Percentiles rank a stretch among this genome's conserved stretches.
phyloP scores from a whole-genome alignment of 2,888 invertebrate genomes.

The Lamellibrachia columna region DNA sequence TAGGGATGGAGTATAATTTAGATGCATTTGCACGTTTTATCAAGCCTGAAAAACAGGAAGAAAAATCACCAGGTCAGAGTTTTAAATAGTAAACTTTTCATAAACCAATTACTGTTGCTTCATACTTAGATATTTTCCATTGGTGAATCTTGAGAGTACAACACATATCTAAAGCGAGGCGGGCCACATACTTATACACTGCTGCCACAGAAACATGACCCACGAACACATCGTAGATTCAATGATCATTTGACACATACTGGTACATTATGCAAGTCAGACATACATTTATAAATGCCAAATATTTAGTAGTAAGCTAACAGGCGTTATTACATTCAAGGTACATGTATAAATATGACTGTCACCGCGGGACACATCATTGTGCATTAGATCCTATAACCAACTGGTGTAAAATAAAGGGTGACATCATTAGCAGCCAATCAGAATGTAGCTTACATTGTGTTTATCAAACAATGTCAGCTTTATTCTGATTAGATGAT shows the following conservation, averaged over 20 bases:
- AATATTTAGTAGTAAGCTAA: not conserved
- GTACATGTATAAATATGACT: too few species aligned
- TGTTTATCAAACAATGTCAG: not conserved
- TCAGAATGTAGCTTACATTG: not conserved
- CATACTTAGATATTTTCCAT: not conserved
- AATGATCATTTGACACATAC: not conserved
- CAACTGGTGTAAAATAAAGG: not conserved
- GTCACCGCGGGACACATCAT: not conserved
- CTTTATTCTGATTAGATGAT: not conserved
- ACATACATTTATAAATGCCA: not conserved
- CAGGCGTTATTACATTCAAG: not conserved
- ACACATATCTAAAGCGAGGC: not conserved
- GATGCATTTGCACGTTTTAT: not conserved
- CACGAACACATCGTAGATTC: not conserved
- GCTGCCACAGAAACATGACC: not conserved
- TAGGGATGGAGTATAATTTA: not conserved
- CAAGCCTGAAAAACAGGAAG: not conserved
- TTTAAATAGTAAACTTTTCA: not conserved
- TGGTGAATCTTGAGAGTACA: not conserved
- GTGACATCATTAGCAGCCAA: not conserved
- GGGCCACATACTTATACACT: not conserved
- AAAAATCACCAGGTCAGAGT: not conserved
- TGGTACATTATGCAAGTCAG: not conserved
- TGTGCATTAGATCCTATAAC: not conserved
- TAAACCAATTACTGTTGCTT: not conserved